Base-by-base conservation (phyloP, 2,888 invertebrate species). In the Clostera curtula region DNA sequence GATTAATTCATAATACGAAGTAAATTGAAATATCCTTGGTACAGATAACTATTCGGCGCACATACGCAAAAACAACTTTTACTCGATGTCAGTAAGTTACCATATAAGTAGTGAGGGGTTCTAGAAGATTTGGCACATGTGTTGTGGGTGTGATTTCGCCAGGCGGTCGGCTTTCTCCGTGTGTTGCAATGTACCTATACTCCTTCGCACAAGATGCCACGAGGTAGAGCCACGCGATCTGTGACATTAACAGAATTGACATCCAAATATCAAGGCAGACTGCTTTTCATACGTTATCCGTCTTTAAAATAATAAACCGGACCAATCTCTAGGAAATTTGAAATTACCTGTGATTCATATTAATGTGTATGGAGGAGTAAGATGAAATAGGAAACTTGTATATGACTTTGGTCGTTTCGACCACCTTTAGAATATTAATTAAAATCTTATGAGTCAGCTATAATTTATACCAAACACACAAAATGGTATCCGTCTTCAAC, bases 131-230 rank as follows among this genome's bases (percentile, higher is more conserved):
- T 71, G 71, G 76, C 79, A 70, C 76, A 69, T 58, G 54, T 51
- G 62, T 48, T 56, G 82, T 80, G 75, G 79, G 82, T 64, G 79
- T 70, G 75, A 74, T 80, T 82, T 82, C 77, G 72, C 77, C 77
- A 77, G 69, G 55, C 67, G 55, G 61, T 36, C 55, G 54, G 71
- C 82, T 83, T 82, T 83, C 82, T 76, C 80, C 62, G 49, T 45
- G 50, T 73, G 70, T 74, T 66, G 75, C 63, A 73, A 77, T 29
- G 41, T 39, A 28, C 32, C 40, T n/a, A 46, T 28, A 43, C 43
- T 36, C 45, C 46, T 36, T 43, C 35, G 24, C 25, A 37, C 35
- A 42, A 24, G 31, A 31, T 37, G 37, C 27, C 40, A 33, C 29
- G 26, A 27, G 28, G n/a, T n/a, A 24, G 19, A 13, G 24, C 27